Percentiles rank a stretch among this genome's conserved stretches.
These are phyloP conservation scores for Aphidius ervi DNA, from an alignment of 1,140 invertebrate genomes.

Conservation along the genomic window DNA sequence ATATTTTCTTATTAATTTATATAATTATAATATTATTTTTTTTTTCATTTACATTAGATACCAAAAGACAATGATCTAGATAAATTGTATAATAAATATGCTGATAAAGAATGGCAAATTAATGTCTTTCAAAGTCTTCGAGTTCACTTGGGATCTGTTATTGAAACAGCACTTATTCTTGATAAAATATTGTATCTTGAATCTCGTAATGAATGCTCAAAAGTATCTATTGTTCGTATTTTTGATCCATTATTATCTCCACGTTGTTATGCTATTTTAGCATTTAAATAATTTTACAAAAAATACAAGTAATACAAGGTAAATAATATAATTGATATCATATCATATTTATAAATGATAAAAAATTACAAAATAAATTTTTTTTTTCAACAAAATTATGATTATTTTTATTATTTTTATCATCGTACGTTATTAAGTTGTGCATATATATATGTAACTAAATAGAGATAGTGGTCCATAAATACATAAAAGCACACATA, in stretches of 20 bases:
- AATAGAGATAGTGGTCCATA: too few relatives aligned
- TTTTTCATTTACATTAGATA: slow-evolving; percentile 36
- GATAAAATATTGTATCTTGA: slow-evolving; percentile 78
- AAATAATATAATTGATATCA: background rate
- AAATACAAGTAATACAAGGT: background rate
- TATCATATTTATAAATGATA: too few relatives aligned
- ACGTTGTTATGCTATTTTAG: slow-evolving; percentile 69
- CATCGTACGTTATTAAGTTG: too few relatives aligned
- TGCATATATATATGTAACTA: too few relatives aligned
- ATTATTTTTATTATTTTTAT: too few relatives aligned
- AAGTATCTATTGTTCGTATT: slow-evolving; percentile 65
- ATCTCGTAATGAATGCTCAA: slow-evolving; percentile 59
- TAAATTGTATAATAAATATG: slow-evolving; percentile 49
- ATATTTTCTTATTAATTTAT: slow-evolving; percentile 13
- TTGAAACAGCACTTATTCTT: slow-evolving; percentile 80
- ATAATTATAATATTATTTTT: background rate
- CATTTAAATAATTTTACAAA: slow-evolving; percentile 40
- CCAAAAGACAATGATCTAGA: slow-evolving; percentile 52
- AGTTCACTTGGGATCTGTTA: slow-evolving; percentile 73
- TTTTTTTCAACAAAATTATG: too few relatives aligned
- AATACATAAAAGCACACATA: too few relatives aligned
- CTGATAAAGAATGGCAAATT: slow-evolving; percentile 60
- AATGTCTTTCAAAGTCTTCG: slow-evolving; percentile 79
- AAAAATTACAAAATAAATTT: too few relatives aligned
- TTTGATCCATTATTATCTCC: slow-evolving; percentile 77